A percentile compares a stretch with the other conserved stretches of the same genome.
These are phyloP conservation scores for Acanthurus leucopareius DNA, from an alignment of 2,797 vertebrate genomes.

Conservation along the genomic window DNA sequence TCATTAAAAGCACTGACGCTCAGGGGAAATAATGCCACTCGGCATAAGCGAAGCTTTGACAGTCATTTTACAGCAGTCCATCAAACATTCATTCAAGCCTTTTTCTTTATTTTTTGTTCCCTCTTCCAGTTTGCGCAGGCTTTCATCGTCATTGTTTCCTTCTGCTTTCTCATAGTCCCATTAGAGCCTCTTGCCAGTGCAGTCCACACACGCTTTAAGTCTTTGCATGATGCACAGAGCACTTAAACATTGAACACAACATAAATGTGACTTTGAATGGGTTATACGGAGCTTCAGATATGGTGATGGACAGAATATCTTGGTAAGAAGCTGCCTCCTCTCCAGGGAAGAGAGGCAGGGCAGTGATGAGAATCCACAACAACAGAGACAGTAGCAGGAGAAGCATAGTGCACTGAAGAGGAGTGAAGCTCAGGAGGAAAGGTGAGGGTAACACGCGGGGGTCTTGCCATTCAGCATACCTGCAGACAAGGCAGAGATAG, in stretches of 20 bases:
- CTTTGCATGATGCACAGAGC: constrained; percentile 50
- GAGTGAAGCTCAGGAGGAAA: constrained; percentile 38
- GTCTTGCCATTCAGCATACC: constrained; percentile 83
- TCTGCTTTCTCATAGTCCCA: constrained; percentile 38
- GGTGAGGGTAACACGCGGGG: background rate
- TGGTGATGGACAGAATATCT: background rate
- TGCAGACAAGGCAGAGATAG: constrained; percentile 51
- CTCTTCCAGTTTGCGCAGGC: constrained; percentile 7
- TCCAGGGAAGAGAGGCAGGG: constrained; percentile 2
- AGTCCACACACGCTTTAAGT: constrained; percentile 40
- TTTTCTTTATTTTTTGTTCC: constrained; percentile 26
- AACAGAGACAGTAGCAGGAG: constrained; percentile 40
- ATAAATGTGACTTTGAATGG: constrained; percentile 46
- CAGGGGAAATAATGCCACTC: constrained; percentile 44
- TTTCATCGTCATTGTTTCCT: background rate
- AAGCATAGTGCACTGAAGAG: constrained; percentile 26
- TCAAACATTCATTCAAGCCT: constrained; percentile 40
- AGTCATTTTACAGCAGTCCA: constrained; percentile 64
- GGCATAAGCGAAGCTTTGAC: constrained; percentile 40
- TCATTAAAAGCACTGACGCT: constrained; percentile 58
- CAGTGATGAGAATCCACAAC: constrained; percentile 53
- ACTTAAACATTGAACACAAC: constrained; percentile 57
- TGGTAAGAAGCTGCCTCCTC: constrained; percentile 27
- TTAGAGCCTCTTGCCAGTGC: constrained; percentile 25
- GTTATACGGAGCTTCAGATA: constrained; percentile 25